Conservation (phyloP, 2,113 vertebrate genomes). For the Dicentrarchus labrax region DNA sequence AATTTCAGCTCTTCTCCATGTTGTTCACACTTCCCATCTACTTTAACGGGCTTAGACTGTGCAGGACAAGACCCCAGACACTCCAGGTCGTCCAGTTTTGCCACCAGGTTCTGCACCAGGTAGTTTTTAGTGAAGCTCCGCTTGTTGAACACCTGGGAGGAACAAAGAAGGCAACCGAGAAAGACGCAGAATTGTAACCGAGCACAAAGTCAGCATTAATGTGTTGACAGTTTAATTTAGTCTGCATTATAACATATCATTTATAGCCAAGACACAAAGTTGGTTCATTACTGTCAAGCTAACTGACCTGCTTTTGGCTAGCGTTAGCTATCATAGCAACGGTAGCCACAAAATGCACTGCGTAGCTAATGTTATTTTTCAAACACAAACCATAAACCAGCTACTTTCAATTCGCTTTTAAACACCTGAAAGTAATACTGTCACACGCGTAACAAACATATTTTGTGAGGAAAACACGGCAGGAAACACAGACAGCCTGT, state of each 20-base stretch:
- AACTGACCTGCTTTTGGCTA: not conserved
- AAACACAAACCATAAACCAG: not conserved
- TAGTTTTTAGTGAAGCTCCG: constrained; percentile 86
- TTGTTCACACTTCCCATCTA: constrained; percentile 80
- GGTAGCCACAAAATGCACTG: not conserved
- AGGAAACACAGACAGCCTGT: not conserved
- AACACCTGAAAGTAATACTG: accelerated
- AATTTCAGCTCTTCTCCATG: constrained; percentile 86
- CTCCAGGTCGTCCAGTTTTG: constrained; percentile 83
- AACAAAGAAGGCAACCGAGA: not conserved
- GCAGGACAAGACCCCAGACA: constrained; percentile 70
- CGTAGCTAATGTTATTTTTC: constrained; percentile 5
- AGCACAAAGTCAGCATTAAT: not conserved
- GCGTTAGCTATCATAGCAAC: constrained; percentile 22
- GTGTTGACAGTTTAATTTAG: not conserved
- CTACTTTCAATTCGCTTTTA: accelerated
- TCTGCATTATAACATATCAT: accelerated
- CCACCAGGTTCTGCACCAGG: constrained; percentile 85
- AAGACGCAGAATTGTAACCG: not conserved
- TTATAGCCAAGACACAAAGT: not conserved
- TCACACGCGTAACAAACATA: not conserved
- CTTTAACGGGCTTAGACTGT: constrained; percentile 70
- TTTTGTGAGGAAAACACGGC: accelerated
- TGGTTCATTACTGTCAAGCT: no score
- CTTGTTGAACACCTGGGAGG: constrained; percentile 82